Evolutionary conservation across 2,888 invertebrate species (phyloP).

Genomic region (Zygothrica quintamaculata): DNA sequence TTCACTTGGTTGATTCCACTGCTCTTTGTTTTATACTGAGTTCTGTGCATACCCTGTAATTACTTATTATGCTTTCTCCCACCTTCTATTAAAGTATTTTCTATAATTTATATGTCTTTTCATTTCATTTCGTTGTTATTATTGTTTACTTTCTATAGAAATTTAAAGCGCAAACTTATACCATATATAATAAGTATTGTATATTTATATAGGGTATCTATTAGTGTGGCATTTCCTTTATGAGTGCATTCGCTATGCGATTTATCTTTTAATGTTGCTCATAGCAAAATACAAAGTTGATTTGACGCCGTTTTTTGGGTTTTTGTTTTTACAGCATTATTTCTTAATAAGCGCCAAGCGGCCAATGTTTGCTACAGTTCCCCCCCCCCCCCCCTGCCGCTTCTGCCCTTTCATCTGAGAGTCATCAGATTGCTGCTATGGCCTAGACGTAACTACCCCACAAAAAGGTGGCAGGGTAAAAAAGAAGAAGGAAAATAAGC

Average conservation of each 20-base stretch:
- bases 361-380: conserved; percentile 7
- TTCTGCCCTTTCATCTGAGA: too few species aligned
- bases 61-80: too few species aligned
- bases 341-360: conserved; percentile 60
- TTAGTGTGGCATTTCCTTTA: not conserved
- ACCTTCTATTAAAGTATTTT: not conserved
- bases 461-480: conserved; percentile 20
- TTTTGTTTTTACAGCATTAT: conserved; percentile 76
- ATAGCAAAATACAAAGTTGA: conserved; percentile 64
- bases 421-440: not conserved
- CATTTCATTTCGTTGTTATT: too few species aligned
- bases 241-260: conserved; percentile 7
- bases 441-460: conserved; percentile 10
- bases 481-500: conserved; percentile 4
- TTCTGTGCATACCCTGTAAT: not conserved
- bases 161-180: too few species aligned
- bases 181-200: too few species aligned
- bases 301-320: conserved; percentile 64
- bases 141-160: too few species aligned
- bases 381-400: too few species aligned
- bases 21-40: conserved; percentile 15
- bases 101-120: too few species aligned
- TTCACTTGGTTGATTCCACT: conserved; percentile 14
- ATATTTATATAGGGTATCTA: conserved; percentile 15
- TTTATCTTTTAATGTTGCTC: conserved; percentile 53